Percentiles rank a stretch among this genome's conserved stretches.
Conservation (phyloP, 92 coral and sea anemone genomes). For the Epizoanthus ramosus region DNA sequence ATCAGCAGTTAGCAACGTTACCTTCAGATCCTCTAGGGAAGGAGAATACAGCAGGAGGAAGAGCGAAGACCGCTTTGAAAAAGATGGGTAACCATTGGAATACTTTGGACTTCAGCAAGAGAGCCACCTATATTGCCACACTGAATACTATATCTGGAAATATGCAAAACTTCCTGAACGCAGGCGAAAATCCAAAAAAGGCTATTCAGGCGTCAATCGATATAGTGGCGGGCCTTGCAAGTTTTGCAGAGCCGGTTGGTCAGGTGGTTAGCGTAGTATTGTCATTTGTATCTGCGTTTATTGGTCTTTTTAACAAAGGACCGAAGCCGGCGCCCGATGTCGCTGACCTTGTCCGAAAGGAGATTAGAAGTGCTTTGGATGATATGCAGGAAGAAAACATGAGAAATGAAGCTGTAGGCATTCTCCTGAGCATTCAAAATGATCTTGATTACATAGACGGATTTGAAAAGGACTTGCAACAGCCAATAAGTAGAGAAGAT, state of each 20-base stretch:
- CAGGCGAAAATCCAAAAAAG: background rate
- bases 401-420: background rate
- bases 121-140: background rate
- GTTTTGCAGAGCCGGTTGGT: background rate
- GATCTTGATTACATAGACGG: background rate
- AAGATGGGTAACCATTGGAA: background rate
- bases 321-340: background rate
- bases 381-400: background rate
- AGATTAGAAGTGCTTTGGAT: background rate
- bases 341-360: background rate
- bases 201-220: background rate
- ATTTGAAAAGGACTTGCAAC: background rate
- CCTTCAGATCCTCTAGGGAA: background rate
- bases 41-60: background rate
- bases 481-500: background rate
- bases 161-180: background rate
- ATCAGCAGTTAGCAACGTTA: background rate
- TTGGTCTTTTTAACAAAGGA: constrained; percentile 13
- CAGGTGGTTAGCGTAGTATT: background rate
- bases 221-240: background rate
- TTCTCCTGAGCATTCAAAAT: background rate
- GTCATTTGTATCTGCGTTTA: background rate
- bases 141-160: background rate
- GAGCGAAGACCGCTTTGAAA: background rate
- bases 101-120: background rate